A percentile compares a stretch with the other conserved stretches of the same genome.
phyloP scores from a whole-genome alignment of 2,113 vertebrate species.

The Hyaena hyaena region DNA sequence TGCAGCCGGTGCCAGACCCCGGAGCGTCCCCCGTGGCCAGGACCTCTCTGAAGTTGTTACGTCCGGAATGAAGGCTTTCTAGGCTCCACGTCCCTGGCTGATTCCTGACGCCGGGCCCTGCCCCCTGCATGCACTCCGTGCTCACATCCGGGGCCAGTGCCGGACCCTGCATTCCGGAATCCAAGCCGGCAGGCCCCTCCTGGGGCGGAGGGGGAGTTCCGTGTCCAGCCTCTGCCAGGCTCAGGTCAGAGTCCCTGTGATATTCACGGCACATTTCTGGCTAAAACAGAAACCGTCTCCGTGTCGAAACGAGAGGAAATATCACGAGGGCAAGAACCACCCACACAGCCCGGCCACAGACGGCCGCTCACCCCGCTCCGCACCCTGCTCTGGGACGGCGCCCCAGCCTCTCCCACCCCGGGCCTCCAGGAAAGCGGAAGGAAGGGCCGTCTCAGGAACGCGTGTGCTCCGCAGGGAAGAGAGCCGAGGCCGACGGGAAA shows the following conservation, averaged over 20 bases:
- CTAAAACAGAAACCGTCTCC: background rate
- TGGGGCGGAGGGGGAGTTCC: accelerated
- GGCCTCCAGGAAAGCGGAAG: background rate
- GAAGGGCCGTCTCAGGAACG: background rate
- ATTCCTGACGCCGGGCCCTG: background rate
- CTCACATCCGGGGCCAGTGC: background rate
- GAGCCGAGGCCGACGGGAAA: background rate
- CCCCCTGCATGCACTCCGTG: background rate
- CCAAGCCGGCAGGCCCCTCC: background rate
- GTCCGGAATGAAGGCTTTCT: background rate
- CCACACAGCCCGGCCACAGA: accelerated
- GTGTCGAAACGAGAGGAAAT: background rate
- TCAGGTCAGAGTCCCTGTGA: background rate
- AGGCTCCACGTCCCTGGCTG: background rate
- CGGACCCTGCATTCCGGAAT: background rate
- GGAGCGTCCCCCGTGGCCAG: accelerated
- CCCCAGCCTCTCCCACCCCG: accelerated
- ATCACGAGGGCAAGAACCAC: background rate
- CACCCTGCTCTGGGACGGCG: too few species aligned
- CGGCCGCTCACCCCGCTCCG: accelerated
- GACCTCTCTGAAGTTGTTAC: background rate
- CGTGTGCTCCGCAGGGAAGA: background rate
- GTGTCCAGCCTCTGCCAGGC: accelerated
- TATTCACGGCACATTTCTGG: background rate
- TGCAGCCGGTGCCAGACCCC: accelerated